Percentiles rank a stretch among this genome's conserved stretches.
These are phyloP conservation scores for Protomyctophum bolini DNA, from an alignment of 2,113 vertebrate species.

Conservation along the genomic window DNA sequence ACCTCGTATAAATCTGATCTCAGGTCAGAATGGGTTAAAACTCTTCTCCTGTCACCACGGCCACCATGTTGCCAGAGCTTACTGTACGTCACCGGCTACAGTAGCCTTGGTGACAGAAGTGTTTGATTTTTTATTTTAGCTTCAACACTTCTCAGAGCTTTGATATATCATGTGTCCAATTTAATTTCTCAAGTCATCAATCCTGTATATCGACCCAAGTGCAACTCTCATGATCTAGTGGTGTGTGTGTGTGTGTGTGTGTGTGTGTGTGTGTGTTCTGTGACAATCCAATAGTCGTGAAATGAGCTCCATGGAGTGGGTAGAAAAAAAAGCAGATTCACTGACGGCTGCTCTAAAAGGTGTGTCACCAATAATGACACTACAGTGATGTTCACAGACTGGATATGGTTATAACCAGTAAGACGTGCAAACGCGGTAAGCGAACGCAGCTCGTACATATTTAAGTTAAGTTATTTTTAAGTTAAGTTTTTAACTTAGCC, in stretches of 20 bases:
- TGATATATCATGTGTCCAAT: neutral
- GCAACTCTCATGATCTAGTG: neutral
- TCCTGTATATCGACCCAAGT: constrained; percentile 2
- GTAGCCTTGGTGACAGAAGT: neutral
- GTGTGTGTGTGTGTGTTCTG: neutral
- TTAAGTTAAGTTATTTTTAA: too few species aligned
- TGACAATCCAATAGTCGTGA: neutral
- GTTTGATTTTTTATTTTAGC: neutral
- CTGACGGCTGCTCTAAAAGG: constrained; percentile 23
- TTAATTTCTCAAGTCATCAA: constrained; percentile 20
- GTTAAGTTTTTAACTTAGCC: too few species aligned
- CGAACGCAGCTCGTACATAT: too few species aligned
- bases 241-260: neutral
- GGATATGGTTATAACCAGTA: constrained; percentile 33
- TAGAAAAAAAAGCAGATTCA: constrained; percentile 37
- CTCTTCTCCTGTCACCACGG: too few species aligned
- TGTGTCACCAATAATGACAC: neutral
- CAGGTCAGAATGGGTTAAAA: too few species aligned
- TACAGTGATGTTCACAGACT: constrained; percentile 34
- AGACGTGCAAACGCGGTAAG: too few species aligned
- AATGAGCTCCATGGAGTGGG: constrained; percentile 14
- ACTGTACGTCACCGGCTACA: neutral
- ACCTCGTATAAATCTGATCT: too few species aligned
- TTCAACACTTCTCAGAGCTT: neutral
- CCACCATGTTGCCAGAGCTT: too few species aligned